These are phyloP conservation scores for Phortica okadai DNA, from an alignment of 2,888 invertebrate genomes.

Conservation along the genomic window DNA sequence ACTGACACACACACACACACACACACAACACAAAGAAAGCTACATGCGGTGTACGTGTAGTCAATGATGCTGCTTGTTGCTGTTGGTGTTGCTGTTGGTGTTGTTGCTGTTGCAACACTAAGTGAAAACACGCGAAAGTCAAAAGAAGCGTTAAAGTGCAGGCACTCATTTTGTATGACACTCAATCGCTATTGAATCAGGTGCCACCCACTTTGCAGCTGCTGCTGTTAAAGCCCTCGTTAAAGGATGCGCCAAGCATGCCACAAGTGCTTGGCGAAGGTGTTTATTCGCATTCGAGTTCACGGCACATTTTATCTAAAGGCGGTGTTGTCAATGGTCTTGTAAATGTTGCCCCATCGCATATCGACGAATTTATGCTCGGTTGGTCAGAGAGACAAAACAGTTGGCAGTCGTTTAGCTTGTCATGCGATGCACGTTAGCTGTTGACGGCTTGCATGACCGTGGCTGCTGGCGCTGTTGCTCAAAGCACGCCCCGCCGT, in stretches of 20 bases:
- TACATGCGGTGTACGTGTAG: neutral
- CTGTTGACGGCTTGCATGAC: neutral
- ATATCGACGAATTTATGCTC: no score
- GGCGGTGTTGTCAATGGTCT: no score
- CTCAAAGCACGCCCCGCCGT: neutral
- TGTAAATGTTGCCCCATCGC: no score
- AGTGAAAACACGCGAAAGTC: conserved; percentile 22
- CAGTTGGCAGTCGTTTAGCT: neutral
- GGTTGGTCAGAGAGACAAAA: no score
- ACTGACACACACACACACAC: neutral
- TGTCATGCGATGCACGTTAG: neutral
- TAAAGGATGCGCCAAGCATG: conserved; percentile 23
- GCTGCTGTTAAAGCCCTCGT: neutral
- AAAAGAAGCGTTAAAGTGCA: conserved; percentile 16
- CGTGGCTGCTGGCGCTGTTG: neutral
- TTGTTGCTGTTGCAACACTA: neutral
- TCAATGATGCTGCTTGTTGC: no score
- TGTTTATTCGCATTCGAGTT: conserved; percentile 15
- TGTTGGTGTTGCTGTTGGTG: no score
- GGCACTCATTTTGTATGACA: conserved; percentile 2
- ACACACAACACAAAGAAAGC: neutral
- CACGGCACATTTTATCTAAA: no score
- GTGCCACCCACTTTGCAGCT: neutral
- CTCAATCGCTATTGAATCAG: conserved; percentile 9
- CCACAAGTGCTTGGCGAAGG: conserved; percentile 26